Base-by-base conservation (phyloP, 2,888 invertebrate species). In the Leptinotarsa peninsularis region DNA sequence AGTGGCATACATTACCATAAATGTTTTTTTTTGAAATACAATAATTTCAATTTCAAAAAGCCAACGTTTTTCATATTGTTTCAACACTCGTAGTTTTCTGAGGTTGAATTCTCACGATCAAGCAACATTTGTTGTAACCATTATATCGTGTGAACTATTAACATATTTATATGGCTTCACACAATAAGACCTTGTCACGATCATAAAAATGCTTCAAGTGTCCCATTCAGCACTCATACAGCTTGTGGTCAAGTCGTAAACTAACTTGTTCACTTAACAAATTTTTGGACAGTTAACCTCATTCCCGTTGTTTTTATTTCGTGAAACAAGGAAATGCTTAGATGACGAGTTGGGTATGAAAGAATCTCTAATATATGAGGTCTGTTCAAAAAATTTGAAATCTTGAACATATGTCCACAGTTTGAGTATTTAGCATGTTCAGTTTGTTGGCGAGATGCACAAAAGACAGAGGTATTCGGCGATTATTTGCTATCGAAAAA, bases 141-240 rank as follows among this genome's bases (percentile, higher is more conserved):
- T 23, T 58, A 58, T 58, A 21, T 58, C 58, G 58, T 58, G 58
- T 58, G 58, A 58, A 58, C 21, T 23, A 27, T 58, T 58, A 58
- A 27, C 58, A 23, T 23, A 18, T 58, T 58, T 23, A 23, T 58
- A 23, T 23, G 23, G 58, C 15, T 23, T 23, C 58, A 15, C 23
- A 58, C 58, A 58, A 58, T 23, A 27, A 27, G 23, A 21, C 58
- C 5, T 58, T 58, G 58, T 58, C 58, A 58, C 58, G 15, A 58
- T 58, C 58, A 58, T 58, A 58, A 58, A 58, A 58, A 27, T 52
- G 14, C 3, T 58, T 23, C 58, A 58, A 58, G 23, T 21, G 23
- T 23, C 56, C n/a, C 56, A 21, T 58, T 58, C 21, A 23, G 23
- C 14, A 58, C 58, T 21, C 58, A 58, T 21, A 58, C 18, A 23